Conservation (phyloP, 2,113 vertebrate genomes). For the Scartelaos histophorus region DNA sequence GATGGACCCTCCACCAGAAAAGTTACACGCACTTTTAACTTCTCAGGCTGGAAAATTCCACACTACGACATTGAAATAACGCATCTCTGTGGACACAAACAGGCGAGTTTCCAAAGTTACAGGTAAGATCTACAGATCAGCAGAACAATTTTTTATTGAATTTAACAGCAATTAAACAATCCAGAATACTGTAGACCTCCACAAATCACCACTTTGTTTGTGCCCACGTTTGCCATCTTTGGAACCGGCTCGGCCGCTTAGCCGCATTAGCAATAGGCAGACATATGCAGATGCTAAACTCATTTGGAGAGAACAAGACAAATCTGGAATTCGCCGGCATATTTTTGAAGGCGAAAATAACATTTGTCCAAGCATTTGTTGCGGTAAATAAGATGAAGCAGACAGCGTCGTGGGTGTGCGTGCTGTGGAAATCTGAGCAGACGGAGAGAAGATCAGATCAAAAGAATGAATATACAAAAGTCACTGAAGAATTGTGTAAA, state of each 20-base stretch:
- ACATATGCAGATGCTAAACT: conserved; percentile 34
- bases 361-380: conserved; percentile 26
- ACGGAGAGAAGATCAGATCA: conserved; percentile 18
- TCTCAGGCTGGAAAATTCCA: too few relatives aligned
- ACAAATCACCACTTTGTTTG: conserved; percentile 38
- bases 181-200: conserved; percentile 37
- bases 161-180: background rate
- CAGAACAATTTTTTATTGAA: too few relatives aligned
- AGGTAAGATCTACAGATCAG: too few relatives aligned
- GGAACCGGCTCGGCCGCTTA: conserved; percentile 17
- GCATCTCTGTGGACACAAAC: too few relatives aligned
- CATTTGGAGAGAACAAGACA: conserved; percentile 27
- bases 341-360: conserved; percentile 13
- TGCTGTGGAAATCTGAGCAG: background rate
- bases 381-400: conserved; percentile 19
- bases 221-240: conserved; percentile 40
- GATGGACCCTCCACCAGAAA: too few relatives aligned
- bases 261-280: conserved; percentile 17
- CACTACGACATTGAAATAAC: too few relatives aligned
- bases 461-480: conserved; percentile 1
- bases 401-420: background rate
- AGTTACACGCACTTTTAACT: too few relatives aligned
- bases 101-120: too few relatives aligned
- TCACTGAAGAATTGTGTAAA: background rate
- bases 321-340: conserved; percentile 22